A percentile compares a stretch with the other conserved stretches of the same genome.
phyloP scores from a whole-genome alignment of 2,888 invertebrate genomes.

The Hoplodrina ambigua region DNA sequence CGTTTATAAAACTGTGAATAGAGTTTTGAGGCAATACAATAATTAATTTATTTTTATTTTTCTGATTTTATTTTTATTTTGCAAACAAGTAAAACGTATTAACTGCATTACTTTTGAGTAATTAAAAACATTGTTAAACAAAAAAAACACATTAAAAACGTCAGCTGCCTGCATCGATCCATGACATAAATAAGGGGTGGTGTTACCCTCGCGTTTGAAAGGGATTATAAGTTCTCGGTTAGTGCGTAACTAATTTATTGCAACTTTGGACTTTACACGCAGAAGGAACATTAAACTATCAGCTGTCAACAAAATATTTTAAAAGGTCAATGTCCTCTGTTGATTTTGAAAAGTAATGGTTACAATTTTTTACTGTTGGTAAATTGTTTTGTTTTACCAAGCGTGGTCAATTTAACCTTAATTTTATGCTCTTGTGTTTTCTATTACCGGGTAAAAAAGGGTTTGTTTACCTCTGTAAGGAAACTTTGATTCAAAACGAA shows the following conservation, averaged over 20 bases:
- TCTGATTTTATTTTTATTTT: neutral
- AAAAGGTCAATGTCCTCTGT: no score
- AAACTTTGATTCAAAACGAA: no score
- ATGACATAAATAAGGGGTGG: constrained; percentile 48
- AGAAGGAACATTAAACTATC: neutral
- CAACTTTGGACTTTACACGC: neutral
- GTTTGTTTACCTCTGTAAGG: no score
- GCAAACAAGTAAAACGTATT: neutral
- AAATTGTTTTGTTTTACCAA: no score
- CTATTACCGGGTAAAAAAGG: no score
- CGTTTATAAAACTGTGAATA: no score
- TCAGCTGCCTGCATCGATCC: constrained; percentile 55
- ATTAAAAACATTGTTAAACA: neutral
- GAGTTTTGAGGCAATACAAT: no score
- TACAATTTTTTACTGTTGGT: no score
- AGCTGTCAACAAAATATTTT: neutral
- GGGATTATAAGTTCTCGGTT: constrained; percentile 17
- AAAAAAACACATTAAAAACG: constrained; percentile 23
- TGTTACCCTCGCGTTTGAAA: constrained; percentile 33
- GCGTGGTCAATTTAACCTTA: no score
- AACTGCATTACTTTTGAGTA: neutral
- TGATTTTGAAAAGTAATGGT: no score
- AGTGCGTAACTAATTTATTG: constrained; percentile 34
- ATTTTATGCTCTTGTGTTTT: no score
- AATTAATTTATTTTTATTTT: no score